These are phyloP conservation scores for Pilophorus perplexus DNA, from an alignment of 2,888 invertebrate genomes.

Conservation along the genomic window DNA sequence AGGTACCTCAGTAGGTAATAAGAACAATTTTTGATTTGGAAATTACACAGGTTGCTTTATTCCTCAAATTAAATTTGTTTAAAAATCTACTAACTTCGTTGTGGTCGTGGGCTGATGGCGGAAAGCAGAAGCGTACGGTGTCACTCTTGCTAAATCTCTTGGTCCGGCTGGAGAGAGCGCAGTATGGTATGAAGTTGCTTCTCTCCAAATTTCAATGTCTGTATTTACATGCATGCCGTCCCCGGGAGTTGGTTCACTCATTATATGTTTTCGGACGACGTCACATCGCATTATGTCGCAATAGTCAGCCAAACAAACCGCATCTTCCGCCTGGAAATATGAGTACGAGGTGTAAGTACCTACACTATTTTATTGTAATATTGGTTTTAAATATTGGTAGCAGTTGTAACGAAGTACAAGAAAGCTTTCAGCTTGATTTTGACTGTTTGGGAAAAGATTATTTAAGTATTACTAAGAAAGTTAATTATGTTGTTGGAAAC, in stretches of 20 bases:
- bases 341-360: no score
- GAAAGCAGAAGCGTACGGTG: conserved; percentile 41
- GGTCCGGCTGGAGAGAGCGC: conserved; percentile 57
- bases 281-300: conserved; percentile 96
- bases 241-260: conserved; percentile 51
- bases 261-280: conserved; percentile 71
- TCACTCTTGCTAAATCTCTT: conserved; percentile 57
- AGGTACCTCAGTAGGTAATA: no score
- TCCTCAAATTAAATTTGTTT: no score
- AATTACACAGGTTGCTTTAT: no score
- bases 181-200: conserved; percentile 67
- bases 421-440: no score
- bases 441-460: no score
- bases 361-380: no score
- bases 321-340: conserved; percentile 75
- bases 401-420: no score
- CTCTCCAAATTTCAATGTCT: conserved; percentile 81
- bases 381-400: no score
- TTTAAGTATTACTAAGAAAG: no score
- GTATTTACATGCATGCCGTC: conserved; percentile 58
- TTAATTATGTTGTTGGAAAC: no score
- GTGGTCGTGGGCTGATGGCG: conserved; percentile 30
- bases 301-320: conserved; percentile 88
- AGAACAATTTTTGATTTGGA: no score
- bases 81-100: conserved; percentile 2